These are phyloP conservation scores for Hippotragus niger DNA, from an alignment of 2,113 vertebrate genomes.

Conservation along the genomic window DNA sequence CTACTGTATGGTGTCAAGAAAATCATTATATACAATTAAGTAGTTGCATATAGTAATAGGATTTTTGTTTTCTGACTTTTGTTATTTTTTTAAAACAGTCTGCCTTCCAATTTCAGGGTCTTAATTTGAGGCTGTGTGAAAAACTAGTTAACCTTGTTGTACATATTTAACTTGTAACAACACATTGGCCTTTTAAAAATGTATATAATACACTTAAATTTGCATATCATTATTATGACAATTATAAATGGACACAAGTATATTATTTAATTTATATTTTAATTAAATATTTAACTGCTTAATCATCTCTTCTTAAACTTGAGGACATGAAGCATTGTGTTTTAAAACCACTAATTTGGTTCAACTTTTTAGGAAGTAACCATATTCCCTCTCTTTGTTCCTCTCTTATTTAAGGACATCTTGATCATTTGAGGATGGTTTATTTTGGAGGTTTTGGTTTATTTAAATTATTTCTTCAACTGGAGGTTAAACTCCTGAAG, in stretches of 20 bases:
- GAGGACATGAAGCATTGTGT: not conserved
- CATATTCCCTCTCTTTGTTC: not conserved
- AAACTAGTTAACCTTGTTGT: not conserved
- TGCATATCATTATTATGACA: not conserved
- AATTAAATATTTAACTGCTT: not conserved
- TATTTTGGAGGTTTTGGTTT: not conserved
- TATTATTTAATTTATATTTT: not conserved
- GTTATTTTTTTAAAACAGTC: not conserved
- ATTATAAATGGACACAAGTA: not conserved
- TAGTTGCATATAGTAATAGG: not conserved
- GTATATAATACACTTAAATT: conserved; percentile 26
- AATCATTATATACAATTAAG: not conserved
- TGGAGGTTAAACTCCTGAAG: not conserved
- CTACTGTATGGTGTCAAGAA: not conserved
- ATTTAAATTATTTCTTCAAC: conserved; percentile 34
- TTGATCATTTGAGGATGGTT: not conserved
- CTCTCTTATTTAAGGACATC: not conserved
- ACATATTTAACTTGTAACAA: not conserved
- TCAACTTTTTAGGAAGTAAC: conserved; percentile 13
- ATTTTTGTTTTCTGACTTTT: not conserved
- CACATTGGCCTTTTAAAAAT: not conserved
- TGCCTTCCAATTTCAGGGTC: not conserved
- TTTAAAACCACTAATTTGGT: not conserved
- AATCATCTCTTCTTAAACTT: not conserved
- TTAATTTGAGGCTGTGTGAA: conserved; percentile 17